Conservation (phyloP, 2,113 vertebrate genomes). For the Stictonetta naevosa region DNA sequence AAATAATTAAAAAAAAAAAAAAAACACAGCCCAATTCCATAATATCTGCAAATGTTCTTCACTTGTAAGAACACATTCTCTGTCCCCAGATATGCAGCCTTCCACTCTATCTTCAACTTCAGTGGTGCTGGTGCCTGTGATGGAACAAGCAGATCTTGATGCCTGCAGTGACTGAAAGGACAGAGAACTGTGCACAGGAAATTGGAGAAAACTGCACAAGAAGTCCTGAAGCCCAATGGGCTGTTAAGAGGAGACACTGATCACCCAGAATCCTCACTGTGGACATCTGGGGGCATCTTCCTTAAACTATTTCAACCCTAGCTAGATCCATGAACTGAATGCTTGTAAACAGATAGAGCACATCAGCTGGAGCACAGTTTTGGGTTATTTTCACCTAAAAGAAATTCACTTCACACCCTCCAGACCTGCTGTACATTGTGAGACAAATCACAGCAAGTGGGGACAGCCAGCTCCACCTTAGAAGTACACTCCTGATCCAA, state of each 20-base stretch:
- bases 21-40: neutral
- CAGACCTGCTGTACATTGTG: neutral
- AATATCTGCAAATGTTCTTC: neutral
- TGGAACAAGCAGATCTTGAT: neutral
- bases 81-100: neutral
- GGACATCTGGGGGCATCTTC: neutral
- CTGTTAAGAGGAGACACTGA: neutral
- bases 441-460: neutral
- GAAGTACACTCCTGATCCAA: rapidly evolving
- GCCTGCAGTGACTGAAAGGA: neutral
- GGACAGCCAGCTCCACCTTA: neutral
- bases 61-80: neutral
- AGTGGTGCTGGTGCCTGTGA: neutral
- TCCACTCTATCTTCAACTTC: neutral
- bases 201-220: rapidly evolving
- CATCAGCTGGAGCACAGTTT: neutral
- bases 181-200: rapidly evolving
- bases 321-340: neutral
- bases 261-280: rapidly evolving
- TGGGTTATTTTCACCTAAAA: neutral
- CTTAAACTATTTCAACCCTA: too few species aligned
- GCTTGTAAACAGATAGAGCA: neutral
- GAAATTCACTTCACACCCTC: neutral
- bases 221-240: neutral
- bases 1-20: neutral